These are phyloP conservation scores for Erinaceus europaeus DNA, from an alignment of 2,113 vertebrate species.

Conservation along the genomic window DNA sequence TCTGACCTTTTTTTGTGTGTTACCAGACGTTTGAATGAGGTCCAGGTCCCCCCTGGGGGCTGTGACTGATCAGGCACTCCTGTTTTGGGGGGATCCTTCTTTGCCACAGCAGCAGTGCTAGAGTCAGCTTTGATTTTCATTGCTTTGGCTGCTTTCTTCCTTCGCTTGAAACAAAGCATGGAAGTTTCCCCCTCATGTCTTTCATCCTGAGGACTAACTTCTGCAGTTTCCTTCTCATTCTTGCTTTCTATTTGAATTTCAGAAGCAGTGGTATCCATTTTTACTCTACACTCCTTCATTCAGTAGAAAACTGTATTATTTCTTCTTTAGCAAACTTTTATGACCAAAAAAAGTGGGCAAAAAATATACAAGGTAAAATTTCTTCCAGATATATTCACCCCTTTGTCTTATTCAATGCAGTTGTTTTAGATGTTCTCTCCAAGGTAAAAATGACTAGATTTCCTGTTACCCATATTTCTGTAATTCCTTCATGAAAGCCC, in stretches of 20 bases:
- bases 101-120: background rate
- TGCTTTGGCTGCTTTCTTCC: slow-evolving; percentile 77
- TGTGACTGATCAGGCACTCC: slow-evolving; percentile 44
- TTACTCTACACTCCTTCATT: slow-evolving; percentile 12
- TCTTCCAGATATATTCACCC: slow-evolving; percentile 41
- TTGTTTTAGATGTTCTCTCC: slow-evolving; percentile 60
- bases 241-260: slow-evolving; percentile 81
- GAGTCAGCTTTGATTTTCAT: background rate
- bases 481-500: slow-evolving; percentile 69
- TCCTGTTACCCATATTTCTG: slow-evolving; percentile 53
- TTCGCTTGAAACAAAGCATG: slow-evolving; percentile 84
- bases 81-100: background rate
- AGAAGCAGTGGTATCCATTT: slow-evolving; percentile 76
- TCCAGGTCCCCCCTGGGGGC: slow-evolving; percentile 77
- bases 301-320: background rate
- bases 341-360: slow-evolving; percentile 31
- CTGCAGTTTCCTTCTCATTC: slow-evolving; percentile 49
- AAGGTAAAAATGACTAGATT: slow-evolving; percentile 37
- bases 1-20: slow-evolving; percentile 73
- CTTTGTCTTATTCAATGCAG: slow-evolving; percentile 26
- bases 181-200: slow-evolving; percentile 73
- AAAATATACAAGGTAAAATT: slow-evolving; percentile 46
- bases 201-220: slow-evolving; percentile 31
- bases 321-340: slow-evolving; percentile 51
- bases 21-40: slow-evolving; percentile 79